Base-by-base conservation (phyloP, 1,140 invertebrate species). In the Drosophila pandora region DNA sequence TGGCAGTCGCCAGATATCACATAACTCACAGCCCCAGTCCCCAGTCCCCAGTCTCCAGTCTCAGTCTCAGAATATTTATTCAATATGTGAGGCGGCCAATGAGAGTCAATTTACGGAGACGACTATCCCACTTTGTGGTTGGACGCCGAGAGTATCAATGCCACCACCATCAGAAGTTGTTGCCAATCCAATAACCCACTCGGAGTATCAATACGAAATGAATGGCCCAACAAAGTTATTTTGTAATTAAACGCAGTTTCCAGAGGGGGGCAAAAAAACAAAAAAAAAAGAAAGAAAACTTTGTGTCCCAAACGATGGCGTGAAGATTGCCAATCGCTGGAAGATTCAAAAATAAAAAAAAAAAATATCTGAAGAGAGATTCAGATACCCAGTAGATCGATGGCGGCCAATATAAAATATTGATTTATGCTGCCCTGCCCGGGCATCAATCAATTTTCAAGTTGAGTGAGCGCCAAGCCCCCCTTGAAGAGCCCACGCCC, bases 361-460 rank as follows among this genome's bases (percentile, higher is more conserved):
- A 9, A 50, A 37, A 52, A 37, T 12, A 28, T 17, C 17, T 28
- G 25, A 9, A 34, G 34, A 37, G 34, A 37, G 22, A 60, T 45
- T n/a, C n/a, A n/a, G 37, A 54, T 50, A 34, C 34, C 8, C 45
- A 21, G 17, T 22, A 47, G 47, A 50, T 64, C 53, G 64, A 69
- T 56, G 58, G 52, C 28, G 52, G 39, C 73, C 73, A 76, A 76
- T 76, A 76, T 76, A 76, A 76, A 76, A 76, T 76, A 76, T 76
- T 76, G 74, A 77, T 77, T 76, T 77, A 77, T 77, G 73, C 55
- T 49, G 54, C 53, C 61, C 69, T 68, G 50, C 50, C 64, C 50
- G 63, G 73, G 73, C 79, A 82, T 82, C 79, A 82, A 82, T 82
- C 79, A 82, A 80, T 82, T 82, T 82, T 82, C 77, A 72, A 76